Percentiles rank a stretch among this genome's conserved stretches.
phyloP scores from a whole-genome alignment of 2,797 vertebrate species.

The Megaceryle alcyon region DNA sequence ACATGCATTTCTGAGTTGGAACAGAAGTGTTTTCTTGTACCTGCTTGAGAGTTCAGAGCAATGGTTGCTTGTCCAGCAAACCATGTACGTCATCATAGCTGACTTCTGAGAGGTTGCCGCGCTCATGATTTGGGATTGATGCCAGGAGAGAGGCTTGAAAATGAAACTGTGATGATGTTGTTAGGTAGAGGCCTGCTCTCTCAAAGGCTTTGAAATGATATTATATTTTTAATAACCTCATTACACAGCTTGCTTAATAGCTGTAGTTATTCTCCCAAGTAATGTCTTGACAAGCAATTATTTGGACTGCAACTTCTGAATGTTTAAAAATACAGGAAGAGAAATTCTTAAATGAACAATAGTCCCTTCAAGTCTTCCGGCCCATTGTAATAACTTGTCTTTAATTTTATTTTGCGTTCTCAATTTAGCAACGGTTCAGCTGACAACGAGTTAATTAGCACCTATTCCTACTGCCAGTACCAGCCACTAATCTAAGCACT shows the following conservation, averaged over 20 bases:
- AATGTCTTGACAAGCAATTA: conserved; percentile 42
- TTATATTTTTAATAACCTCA: conserved; percentile 40
- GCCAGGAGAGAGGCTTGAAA: background rate
- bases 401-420: conserved; percentile 12
- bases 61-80: background rate
- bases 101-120: background rate
- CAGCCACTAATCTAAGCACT: background rate
- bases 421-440: background rate
- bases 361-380: background rate
- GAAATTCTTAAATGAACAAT: background rate
- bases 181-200: background rate
- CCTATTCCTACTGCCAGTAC: background rate
- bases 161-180: background rate
- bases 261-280: conserved; percentile 6
- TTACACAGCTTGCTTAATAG: conserved; percentile 28
- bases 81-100: fast-evolving
- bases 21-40: fast-evolving
- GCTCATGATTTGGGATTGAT: background rate
- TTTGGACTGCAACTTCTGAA: conserved; percentile 30
- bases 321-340: conserved; percentile 36
- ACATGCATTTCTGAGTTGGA: background rate
- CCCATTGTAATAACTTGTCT: background rate
- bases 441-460: conserved; percentile 18
- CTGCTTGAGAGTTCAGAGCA: background rate
- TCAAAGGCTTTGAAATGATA: background rate